Percentiles rank a stretch among this genome's conserved stretches.
Conservation (phyloP, 2,888 invertebrate genomes). For the Drosophila nr. fundita region DNA sequence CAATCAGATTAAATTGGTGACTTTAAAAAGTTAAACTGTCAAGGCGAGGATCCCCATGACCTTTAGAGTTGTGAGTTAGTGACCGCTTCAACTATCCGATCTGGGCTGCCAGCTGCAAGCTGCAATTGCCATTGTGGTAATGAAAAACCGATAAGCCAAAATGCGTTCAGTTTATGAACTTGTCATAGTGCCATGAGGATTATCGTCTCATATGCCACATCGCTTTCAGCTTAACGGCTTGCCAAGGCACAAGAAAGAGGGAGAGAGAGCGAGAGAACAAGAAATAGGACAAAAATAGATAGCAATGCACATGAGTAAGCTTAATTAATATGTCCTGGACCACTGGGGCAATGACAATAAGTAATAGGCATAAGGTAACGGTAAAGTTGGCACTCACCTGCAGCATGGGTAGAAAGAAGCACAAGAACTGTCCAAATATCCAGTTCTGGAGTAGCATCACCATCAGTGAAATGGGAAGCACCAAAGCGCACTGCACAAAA, state of each 20-base stretch:
- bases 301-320: conserved; percentile 50
- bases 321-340: conserved; percentile 43
- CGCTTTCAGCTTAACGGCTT: conserved; percentile 23
- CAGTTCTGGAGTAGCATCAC: conserved; percentile 90
- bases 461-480: conserved; percentile 89
- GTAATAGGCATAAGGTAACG: conserved; percentile 2
- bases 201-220: conserved; percentile 41
- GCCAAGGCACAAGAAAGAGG: neutral
- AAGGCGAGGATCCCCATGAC: neutral
- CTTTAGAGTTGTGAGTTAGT: conserved; percentile 12
- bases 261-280: neutral
- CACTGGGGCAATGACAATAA: conserved; percentile 14
- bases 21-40: neutral
- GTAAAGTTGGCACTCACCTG: conserved; percentile 86
- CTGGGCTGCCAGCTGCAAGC: neutral
- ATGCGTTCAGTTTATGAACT: conserved; percentile 57
- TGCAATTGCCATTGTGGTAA: conserved; percentile 17
- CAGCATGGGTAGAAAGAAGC: conserved; percentile 90
- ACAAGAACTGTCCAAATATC: conserved; percentile 90
- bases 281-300: conserved; percentile 11
- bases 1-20: neutral
- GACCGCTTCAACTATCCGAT: conserved; percentile 7
- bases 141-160: conserved; percentile 34
- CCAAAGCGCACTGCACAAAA: conserved; percentile 88
- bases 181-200: conserved; percentile 53